Conservation (phyloP, 2,888 invertebrate genomes). For the Lepidocyrtoides sp. region DNA sequence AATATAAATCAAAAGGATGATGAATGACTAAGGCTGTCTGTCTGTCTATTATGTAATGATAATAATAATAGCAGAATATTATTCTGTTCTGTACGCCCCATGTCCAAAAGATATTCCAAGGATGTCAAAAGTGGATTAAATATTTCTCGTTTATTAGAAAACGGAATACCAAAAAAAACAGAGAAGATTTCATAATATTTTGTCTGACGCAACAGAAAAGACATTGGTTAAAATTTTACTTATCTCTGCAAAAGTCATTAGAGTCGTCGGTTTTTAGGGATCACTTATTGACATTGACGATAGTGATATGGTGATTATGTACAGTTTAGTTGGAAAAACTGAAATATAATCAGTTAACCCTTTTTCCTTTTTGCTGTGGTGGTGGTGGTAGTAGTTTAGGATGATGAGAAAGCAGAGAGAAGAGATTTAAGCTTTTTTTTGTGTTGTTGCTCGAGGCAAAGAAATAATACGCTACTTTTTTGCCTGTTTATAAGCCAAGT, state of each 20-base stretch:
- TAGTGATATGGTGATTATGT: constrained; percentile 23
- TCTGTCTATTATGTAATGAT: too few relatives aligned
- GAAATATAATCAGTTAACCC: constrained; percentile 46
- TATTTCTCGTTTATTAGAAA: constrained; percentile 17
- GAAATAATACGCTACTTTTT: constrained; percentile 22
- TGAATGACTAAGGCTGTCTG: constrained; percentile 47
- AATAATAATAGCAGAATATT: background rate
- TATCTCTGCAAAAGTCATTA: constrained; percentile 29
- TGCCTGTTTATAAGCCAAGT: background rate
- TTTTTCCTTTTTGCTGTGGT: too few relatives aligned
- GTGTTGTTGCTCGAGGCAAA: constrained; percentile 17
- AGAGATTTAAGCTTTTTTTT: background rate
- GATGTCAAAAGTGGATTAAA: constrained; percentile 59
- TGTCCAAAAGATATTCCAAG: constrained; percentile 22
- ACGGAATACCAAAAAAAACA: constrained; percentile 13
- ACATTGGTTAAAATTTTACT: too few relatives aligned
- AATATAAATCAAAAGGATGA: constrained; percentile 29
- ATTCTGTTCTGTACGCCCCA: background rate
- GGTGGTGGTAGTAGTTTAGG: too few relatives aligned
- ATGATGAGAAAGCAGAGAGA: background rate
- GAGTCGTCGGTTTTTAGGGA: background rate
- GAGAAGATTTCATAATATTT: background rate
- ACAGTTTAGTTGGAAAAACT: constrained; percentile 37
- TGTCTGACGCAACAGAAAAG: constrained; percentile 1
- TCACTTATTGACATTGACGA: constrained; percentile 42